phyloP scores from a whole-genome alignment of 2,888 invertebrate genomes.

The Drosophila maculinotata region DNA sequence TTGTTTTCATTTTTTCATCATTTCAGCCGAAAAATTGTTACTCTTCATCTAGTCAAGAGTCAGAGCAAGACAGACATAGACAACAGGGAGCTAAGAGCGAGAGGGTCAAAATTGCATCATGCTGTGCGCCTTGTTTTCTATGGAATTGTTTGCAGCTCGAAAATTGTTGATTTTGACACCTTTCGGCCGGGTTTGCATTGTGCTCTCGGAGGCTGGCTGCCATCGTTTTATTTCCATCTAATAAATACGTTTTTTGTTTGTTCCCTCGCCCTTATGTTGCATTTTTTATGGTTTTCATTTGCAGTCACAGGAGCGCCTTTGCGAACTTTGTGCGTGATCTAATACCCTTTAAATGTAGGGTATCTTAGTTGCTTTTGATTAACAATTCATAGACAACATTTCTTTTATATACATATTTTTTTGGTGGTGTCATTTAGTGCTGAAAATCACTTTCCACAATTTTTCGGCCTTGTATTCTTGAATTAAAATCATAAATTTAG shows the following conservation, averaged over 20 bases:
- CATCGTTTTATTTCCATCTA: conserved; percentile 72
- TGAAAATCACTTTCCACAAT: too few species aligned
- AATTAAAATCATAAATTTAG: too few species aligned
- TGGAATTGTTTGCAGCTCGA: conserved; percentile 78
- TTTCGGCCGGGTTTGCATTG: conserved; percentile 71
- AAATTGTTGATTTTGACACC: conserved; percentile 84
- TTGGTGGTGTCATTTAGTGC: too few species aligned
- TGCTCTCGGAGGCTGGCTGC: conserved; percentile 48
- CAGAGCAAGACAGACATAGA: conserved; percentile 9
- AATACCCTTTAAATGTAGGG: conserved; percentile 31
- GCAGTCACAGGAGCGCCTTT: conserved; percentile 42
- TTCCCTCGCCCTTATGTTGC: conserved; percentile 50
- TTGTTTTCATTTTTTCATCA: conserved; percentile 39
- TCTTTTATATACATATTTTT: too few species aligned
- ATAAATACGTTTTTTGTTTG: conserved; percentile 68
- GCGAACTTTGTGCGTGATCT: conserved; percentile 44
- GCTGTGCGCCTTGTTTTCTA: conserved; percentile 75
- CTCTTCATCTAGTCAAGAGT: conserved; percentile 19
- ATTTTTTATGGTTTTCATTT: conserved; percentile 78
- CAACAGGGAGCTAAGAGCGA: conserved; percentile 4
- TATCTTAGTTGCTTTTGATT: too few species aligned
- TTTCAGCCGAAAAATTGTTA: conserved; percentile 56
- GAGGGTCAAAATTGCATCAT: conserved; percentile 76
- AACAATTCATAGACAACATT: too few species aligned
- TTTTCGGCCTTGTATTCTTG: too few species aligned